A percentile compares a stretch with the other conserved stretches of the same genome.
Evolutionary conservation across 2,797 vertebrate genomes (phyloP).

Genomic region (Hipposideros larvatus): DNA sequence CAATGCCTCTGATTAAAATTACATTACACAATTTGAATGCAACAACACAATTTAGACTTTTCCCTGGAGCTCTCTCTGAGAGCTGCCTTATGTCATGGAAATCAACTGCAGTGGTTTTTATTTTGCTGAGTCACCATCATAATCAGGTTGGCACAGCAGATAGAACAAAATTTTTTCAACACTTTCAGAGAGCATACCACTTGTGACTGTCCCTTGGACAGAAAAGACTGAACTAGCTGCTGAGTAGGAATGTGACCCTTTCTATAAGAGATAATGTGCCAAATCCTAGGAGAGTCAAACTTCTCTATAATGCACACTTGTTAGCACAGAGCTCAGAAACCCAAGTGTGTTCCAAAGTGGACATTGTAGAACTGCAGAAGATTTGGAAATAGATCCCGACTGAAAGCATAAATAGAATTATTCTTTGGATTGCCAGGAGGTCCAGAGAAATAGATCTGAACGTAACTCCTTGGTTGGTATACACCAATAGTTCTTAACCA

Average conservation of each 20-base stretch:
- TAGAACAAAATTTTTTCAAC: not conserved
- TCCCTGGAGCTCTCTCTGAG: not conserved
- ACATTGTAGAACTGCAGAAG: not conserved
- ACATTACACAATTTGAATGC: not conserved
- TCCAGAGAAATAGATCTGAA: not conserved
- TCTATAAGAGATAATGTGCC: not conserved
- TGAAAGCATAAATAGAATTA: not conserved
- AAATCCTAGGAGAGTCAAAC: not conserved
- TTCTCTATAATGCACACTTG: not conserved
- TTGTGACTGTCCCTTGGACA: not conserved
- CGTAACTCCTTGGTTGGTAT: not conserved
- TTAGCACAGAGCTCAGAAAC: not conserved
- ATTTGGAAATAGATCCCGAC: not conserved
- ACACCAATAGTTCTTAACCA: not conserved
- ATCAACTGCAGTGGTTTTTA: slow-evolving; percentile 33
- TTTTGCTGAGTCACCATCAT: slow-evolving; percentile 76
- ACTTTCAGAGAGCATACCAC: not conserved
- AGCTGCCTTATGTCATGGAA: slow-evolving; percentile 42
- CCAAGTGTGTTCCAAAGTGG: not conserved
- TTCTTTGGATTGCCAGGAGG: not conserved
- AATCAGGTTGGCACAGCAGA: slow-evolving; percentile 13
- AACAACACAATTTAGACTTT: not conserved
- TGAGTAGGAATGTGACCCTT: not conserved
- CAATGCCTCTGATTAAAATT: slow-evolving; percentile 21
- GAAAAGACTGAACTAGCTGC: not conserved